These are phyloP conservation scores for Spisula subtruncata DNA, from an alignment of 2,888 invertebrate genomes.

Conservation along the genomic window DNA sequence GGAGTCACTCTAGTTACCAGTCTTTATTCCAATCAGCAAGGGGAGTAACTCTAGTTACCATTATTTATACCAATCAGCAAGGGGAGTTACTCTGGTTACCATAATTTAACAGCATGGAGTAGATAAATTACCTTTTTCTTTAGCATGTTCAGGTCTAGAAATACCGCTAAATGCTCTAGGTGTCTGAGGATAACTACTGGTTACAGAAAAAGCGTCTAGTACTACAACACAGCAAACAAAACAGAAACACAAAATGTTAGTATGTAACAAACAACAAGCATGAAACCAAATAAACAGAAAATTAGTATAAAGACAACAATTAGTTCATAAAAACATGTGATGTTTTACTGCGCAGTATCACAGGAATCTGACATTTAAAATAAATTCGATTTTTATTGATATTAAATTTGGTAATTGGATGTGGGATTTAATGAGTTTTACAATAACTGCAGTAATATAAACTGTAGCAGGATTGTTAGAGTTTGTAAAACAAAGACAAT, in stretches of 20 bases:
- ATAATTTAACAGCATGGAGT: not conserved
- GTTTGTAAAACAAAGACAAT: too few species aligned
- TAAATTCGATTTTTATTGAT: too few species aligned
- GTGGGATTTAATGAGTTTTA: too few species aligned
- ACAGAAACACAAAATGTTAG: slow-evolving; percentile 36
- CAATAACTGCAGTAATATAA: too few species aligned
- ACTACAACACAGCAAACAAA: slow-evolving; percentile 51
- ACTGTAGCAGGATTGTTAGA: too few species aligned
- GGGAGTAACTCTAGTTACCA: not conserved
- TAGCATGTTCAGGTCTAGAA: slow-evolving; percentile 32
- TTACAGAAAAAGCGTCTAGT: slow-evolving; percentile 54
- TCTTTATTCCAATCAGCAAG: not conserved
- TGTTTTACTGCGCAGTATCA: too few species aligned
- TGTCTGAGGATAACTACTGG: slow-evolving; percentile 45
- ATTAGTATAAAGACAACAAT: not conserved
- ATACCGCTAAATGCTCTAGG: slow-evolving; percentile 44
- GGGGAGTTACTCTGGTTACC: not conserved
- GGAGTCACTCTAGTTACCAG: not conserved
- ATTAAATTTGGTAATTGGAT: too few species aligned
- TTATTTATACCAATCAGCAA: too few species aligned
- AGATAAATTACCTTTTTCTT: slow-evolving; percentile 38
- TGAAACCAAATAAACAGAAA: not conserved
- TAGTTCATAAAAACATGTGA: too few species aligned
- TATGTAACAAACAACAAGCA: slow-evolving; percentile 2
- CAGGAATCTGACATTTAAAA: too few species aligned